Base-by-base conservation (phyloP, 1,140 invertebrate genomes). In the Drosophila jambulina region DNA sequence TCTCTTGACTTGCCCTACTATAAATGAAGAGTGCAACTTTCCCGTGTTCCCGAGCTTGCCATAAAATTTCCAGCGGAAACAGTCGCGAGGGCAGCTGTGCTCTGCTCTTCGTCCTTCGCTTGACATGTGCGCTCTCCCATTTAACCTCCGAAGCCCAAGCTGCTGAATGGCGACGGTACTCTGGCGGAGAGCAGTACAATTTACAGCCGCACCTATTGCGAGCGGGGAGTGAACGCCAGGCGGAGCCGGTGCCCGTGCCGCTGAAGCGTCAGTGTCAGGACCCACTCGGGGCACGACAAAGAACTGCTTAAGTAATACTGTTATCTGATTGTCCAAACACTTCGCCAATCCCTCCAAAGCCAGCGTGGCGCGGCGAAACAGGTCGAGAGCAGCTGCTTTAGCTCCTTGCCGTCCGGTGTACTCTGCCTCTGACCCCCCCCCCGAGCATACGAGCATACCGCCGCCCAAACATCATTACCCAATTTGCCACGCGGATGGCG, bases 101-200 rank as follows among this genome's bases (percentile, higher is more conserved):
- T 17, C 10, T 36, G 19, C 42, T 34, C 29, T 45, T 27, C 13
- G 36, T 45, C 17, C 60, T 56, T 49, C 17, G 27, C 23, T 38
- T 46, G 49, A 58, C 51, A 36, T 54, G 29, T 76, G 82, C 70
- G 53, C 53, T 56, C 53, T 54, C 34, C 13, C 19, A 23, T 23
- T 82, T 75, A 61, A 71, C 82, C 82, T 79, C 81, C 38, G 68
- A 86, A 76, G 75, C 70, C 80, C 77, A 75, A 71, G 70, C 78
- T 80, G 77, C 80, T 88, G 83, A 87, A 72, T 83, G 79, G 70
- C 79, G 78, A 86, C 70, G 77, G 70, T 87, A 64, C 32, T 59
- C 46, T 60, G 23, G 4, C 60, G 40, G 45, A 62, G 58, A 58
- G 46, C 46, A 51, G 46, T 45, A 29, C 64, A 59, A 71, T 86